Base-by-base conservation (phyloP, 2,797 vertebrate species). In the Sebastolobus altivelis region DNA sequence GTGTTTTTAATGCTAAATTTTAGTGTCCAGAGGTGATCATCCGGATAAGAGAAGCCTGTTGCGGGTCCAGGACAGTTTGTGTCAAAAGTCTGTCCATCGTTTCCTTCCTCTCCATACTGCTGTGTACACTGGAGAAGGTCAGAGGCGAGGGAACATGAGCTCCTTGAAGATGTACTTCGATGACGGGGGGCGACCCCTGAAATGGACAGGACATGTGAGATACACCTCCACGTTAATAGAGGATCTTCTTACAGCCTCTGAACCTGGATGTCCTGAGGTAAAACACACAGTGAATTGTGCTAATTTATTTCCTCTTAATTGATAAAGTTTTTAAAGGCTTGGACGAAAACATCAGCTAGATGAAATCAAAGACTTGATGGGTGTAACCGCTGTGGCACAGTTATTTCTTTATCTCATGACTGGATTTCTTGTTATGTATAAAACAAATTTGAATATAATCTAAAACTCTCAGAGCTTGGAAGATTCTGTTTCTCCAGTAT, bases 121-220 rank as follows among this genome's bases (percentile, higher is more conserved):
- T 31, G 37, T 35, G 40, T 25, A 43, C 75, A 55, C 3, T 35
- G 62, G 68, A 82, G 82, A 83, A 84, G 79, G 86, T 88, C 86
- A 83, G 72, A 83, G 80, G 72, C 49, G 35, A 68, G 70, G 71
- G 35, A 87, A 90, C 58, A 4, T 4, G 73, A 90, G 82, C 82
- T 49, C 38, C 49, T 60, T 72, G 80, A 88, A 79, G 82, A 65
- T 60, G n/a, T 31, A 35, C 77, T 68, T n/a, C 12, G 67, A 72
- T 35, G 76, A 52, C 12, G 54, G 78, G 71, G 25, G 69, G 38
- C 8, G 55, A 59, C 74, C 66, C 82, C 52, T 56, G 40, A 69
- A 59, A 80, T 18, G 40, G 49, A 74, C 33, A 13, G 61, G 80
- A 79, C 81, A 78, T 70, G 69, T 60, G 82, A 85, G 81, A 77